Evolutionary conservation across 2,888 invertebrate species (phyloP).

Genomic region (Bibio marci): DNA sequence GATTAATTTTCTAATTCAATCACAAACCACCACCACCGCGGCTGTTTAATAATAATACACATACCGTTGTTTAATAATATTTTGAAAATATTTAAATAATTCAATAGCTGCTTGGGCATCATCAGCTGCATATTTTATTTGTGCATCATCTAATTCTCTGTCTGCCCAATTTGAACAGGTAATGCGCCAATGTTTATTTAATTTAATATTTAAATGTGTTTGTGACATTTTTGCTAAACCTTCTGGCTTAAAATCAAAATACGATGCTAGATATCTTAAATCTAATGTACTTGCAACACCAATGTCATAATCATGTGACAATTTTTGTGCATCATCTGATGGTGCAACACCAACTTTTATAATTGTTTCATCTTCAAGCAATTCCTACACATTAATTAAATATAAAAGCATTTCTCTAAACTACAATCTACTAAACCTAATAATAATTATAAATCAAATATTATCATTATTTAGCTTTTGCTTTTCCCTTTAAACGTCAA

Average conservation of each 20-base stretch:
- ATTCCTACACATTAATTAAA: constrained; percentile 23
- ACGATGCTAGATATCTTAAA: constrained; percentile 42
- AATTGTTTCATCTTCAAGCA: constrained; percentile 43
- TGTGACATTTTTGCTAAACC: constrained; percentile 49
- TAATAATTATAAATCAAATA: not conserved
- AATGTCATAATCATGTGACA: constrained; percentile 45
- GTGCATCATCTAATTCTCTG: constrained; percentile 36
- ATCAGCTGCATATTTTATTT: constrained; percentile 57
- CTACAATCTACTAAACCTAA: too few relatives aligned
- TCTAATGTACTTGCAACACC: constrained; percentile 44
- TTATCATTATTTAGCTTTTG: not conserved
- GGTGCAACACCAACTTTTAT: constrained; percentile 64
- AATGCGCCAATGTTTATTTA: constrained; percentile 51
- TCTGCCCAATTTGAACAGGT: constrained; percentile 65
- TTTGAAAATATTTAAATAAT: constrained; percentile 40
- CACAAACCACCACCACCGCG: too few relatives aligned
- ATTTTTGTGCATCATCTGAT: constrained; percentile 47
- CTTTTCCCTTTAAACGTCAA: too few relatives aligned
- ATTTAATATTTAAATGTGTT: constrained; percentile 36
- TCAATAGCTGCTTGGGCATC: constrained; percentile 56
- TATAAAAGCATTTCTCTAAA: not conserved
- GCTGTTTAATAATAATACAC: not conserved
- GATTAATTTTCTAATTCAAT: too few relatives aligned
- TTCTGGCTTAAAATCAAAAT: constrained; percentile 29
- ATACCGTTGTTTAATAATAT: constrained; percentile 14